Evolutionary conservation across 2,888 invertebrate genomes (phyloP), one percentile per base, ranked within the genome.

Genomic region (Steinernema scapterisci): DNA sequence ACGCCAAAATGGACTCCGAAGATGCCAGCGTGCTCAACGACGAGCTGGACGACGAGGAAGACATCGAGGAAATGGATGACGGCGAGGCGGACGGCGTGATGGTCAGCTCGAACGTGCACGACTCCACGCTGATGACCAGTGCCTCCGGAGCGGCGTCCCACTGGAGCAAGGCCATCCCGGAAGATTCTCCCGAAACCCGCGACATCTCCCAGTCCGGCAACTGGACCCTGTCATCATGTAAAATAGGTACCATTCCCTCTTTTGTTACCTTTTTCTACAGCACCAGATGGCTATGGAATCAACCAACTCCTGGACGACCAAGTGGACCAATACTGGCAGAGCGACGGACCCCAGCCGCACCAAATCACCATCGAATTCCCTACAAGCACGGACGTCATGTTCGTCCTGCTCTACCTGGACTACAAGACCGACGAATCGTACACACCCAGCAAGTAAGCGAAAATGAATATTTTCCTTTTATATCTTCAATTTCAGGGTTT

Each of bases 291-390:
- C 56, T 97, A 96, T 90, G 99, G 99, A 1, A 96, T 99, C 3
- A 95, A 97, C 87, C 97, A 97, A 87, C 89, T 99, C 52, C 90
- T 97, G 79, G 96, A 97, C 89, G 94, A 95, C 87, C 93, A 94
- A 79, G 93, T 94, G 89, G 99, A 99, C 82, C 95, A 96, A 1
- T 99, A 97, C 88, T 99, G 99, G 99, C 99, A 99, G 88, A 97
- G 97, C 0, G 99, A 99, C 89, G 99, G 99, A 0, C 97, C 97
- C 82, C 91, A 99, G 78, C 99, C 99, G 1, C 99, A 99, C 89
- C 90, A 97, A 79, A 95, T 99, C 0, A 97, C 97, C 87, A 94
- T 99, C 80, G 84, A 85, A 54, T 87, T 86, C 74, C 83, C 80
- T 31, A 75, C 76, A 13, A 75, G 79, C 89, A 97, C 95, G 0